Conservation (phyloP, 1,140 invertebrate genomes). For the Mylabris phalerata region DNA sequence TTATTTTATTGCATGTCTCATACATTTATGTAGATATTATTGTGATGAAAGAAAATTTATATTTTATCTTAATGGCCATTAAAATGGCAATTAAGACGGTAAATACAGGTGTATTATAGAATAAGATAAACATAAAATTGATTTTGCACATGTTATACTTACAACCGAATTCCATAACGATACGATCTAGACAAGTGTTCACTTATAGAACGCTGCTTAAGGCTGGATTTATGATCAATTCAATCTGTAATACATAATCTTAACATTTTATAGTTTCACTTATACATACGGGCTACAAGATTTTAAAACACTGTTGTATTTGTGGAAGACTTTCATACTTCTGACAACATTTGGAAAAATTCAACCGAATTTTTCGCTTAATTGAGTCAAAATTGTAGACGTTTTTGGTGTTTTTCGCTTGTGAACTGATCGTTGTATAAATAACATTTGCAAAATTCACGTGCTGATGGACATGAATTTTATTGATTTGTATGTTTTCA, state of each 20-base stretch:
- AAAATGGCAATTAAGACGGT: conserved; percentile 35
- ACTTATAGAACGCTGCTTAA: conserved; percentile 29
- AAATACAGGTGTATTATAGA: conserved; percentile 32
- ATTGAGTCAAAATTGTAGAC: neutral
- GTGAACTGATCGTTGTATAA: too few relatives aligned
- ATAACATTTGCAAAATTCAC: conserved; percentile 9
- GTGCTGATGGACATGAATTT: conserved; percentile 28
- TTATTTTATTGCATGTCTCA: too few relatives aligned
- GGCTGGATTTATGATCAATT: conserved; percentile 31
- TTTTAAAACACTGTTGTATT: too few relatives aligned
- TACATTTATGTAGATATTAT: too few relatives aligned
- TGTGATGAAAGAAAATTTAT: too few relatives aligned
- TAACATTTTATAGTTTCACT: conserved; percentile 33
- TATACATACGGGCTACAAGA: conserved; percentile 10
- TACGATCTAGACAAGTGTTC: conserved; percentile 31
- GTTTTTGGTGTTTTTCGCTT: neutral
- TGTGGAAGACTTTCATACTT: neutral
- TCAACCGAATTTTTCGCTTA: neutral
- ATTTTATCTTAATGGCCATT: conserved; percentile 23
- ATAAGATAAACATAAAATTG: conserved; percentile 31
- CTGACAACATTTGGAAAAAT: neutral
- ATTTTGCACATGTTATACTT: conserved; percentile 25
- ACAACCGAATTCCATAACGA: conserved; percentile 25
- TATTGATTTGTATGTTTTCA: conserved; percentile 26
- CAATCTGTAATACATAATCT: conserved; percentile 35